Evolutionary conservation across 2,888 invertebrate genomes (phyloP), one percentile per base, ranked within the genome.

Genomic region (Ornithoptera priamus): DNA sequence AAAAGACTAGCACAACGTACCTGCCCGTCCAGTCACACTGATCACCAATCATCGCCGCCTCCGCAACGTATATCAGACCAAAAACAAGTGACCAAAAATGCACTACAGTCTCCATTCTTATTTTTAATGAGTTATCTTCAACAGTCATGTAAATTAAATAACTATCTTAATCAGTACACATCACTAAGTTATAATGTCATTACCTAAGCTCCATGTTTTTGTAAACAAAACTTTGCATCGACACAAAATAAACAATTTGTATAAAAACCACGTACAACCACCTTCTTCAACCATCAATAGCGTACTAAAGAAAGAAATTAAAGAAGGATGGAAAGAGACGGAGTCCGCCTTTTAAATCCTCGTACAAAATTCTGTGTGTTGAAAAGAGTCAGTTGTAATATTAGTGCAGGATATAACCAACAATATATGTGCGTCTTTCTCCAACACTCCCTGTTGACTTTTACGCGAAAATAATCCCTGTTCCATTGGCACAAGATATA

Each of bases 21-120:
- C 95, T 95, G 92, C 94, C 95, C 78, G 93, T 94, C 95, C 95
- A 95, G 88, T 95, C 95, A 87, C 95, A 95, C 83, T 94, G 94
- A 82, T 95, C 95, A 78, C 94, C 94, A 86, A 94, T 93, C 81
- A 93, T 89, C 73, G 92, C 92, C 83, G 94, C 94, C 85, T 93
- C 89, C 84, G 86, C 90, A 84, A 82, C 78, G 76, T 82, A 85
- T 74, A 85, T 81, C 78, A 89, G 78, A 76, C 85, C 84, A 81
- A 90, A 84, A 83, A 90, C 80, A 81, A 90, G 66, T 79, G 87
- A 88, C 90, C 89, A 92, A 83, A 89, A 81, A 62, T 65, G 50
- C 70, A 71, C 63, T 77, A 86, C 78, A 75, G 78, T 80, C 78
- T 80, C 77, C 73, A 76, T 75, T 77, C 81, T 77, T 89, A 91